phyloP scores from a whole-genome alignment of 2,888 invertebrate genomes.

The Scotopteryx bipunctaria region DNA sequence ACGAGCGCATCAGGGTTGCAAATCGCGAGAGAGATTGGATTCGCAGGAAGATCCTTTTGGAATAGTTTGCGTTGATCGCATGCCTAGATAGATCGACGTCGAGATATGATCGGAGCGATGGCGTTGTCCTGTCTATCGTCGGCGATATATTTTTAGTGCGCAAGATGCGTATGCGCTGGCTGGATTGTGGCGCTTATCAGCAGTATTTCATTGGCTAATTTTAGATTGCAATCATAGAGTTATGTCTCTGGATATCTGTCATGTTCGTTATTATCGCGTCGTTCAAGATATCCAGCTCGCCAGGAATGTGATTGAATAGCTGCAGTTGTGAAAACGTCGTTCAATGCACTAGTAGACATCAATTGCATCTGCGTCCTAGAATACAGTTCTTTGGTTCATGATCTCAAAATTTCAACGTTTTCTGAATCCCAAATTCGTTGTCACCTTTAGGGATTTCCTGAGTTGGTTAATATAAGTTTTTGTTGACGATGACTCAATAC shows the following conservation, averaged over 20 bases:
- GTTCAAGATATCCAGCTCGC: slow-evolving; percentile 31
- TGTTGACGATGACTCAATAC: slow-evolving; percentile 13
- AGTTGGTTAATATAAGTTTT: slow-evolving; percentile 11
- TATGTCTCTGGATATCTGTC: slow-evolving; percentile 41
- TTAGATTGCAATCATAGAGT: slow-evolving; percentile 52
- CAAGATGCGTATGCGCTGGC: slow-evolving; percentile 51
- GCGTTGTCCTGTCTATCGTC: slow-evolving; percentile 45
- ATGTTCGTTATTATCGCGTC: slow-evolving; percentile 38
- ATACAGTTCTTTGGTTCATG: slow-evolving; percentile 19
- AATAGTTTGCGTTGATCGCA: slow-evolving; percentile 47
- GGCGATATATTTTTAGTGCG: slow-evolving; percentile 62
- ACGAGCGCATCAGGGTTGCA: slow-evolving; percentile 31
- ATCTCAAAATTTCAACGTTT: slow-evolving; percentile 10
- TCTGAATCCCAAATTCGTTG: slow-evolving; percentile 19
- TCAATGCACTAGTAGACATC: slow-evolving; percentile 25
- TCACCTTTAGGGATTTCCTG: slow-evolving; percentile 15
- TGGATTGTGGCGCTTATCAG: slow-evolving; percentile 60
- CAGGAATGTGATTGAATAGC: slow-evolving; percentile 36
- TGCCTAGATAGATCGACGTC: slow-evolving; percentile 46
- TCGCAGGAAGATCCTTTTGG: slow-evolving; percentile 29
- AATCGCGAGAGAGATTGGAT: slow-evolving; percentile 29
- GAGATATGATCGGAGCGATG: slow-evolving; percentile 51
- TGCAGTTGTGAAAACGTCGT: slow-evolving; percentile 32
- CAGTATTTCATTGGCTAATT: slow-evolving; percentile 57
- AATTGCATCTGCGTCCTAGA: slow-evolving; percentile 22